These are phyloP conservation scores for Rhorus exstirpatorius DNA, from an alignment of 2,888 invertebrate species.

Conservation along the genomic window DNA sequence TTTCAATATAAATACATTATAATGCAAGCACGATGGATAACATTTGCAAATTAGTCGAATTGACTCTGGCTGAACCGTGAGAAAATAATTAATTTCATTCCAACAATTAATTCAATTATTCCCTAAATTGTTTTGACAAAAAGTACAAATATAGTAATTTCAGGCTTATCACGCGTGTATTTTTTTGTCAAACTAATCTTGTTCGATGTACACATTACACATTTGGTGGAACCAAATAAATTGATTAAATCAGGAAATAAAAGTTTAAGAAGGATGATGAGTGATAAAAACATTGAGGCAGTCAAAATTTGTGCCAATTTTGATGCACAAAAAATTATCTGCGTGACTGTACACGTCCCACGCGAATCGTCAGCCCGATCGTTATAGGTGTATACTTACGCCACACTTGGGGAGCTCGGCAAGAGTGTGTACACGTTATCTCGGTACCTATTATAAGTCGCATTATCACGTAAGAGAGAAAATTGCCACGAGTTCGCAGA, in stretches of 20 bases:
- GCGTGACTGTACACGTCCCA: no score
- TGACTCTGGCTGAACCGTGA: background rate
- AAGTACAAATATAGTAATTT: no score
- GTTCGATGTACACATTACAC: no score
- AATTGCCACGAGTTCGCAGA: slow-evolving; percentile 8
- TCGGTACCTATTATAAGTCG: background rate
- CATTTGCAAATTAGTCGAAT: background rate
- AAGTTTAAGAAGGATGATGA: no score
- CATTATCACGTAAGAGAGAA: background rate
- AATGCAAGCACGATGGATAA: background rate
- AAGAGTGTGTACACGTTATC: background rate
- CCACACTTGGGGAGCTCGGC: background rate
- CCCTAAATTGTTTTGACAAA: no score
- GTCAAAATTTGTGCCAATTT: no score
- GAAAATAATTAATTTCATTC: background rate
- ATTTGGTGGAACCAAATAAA: no score
- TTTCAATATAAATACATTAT: background rate
- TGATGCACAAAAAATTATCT: no score
- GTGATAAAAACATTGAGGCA: no score
- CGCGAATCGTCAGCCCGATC: background rate
- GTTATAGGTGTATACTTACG: background rate
- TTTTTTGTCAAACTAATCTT: no score
- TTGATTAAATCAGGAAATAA: no score
- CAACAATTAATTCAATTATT: background rate
- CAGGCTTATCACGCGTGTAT: no score